Percentiles rank a stretch among this genome's conserved stretches.
These are phyloP conservation scores for Muscicapa comitata DNA, from an alignment of 2,797 vertebrate species.

Conservation along the genomic window DNA sequence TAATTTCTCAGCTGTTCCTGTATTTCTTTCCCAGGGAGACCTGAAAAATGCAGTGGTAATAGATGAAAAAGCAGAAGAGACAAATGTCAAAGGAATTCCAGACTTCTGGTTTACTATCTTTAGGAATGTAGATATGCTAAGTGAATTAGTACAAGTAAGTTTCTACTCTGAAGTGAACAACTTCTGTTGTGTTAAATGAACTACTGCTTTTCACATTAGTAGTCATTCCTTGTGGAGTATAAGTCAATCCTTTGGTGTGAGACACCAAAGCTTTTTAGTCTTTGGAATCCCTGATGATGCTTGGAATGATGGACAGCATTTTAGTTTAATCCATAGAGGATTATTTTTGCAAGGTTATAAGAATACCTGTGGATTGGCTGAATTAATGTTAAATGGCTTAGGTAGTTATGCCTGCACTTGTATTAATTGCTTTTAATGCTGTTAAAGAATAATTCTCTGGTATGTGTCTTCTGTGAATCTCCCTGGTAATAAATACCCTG, in stretches of 20 bases:
- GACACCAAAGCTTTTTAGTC: background rate
- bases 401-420: background rate
- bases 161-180: background rate
- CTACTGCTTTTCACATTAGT: background rate
- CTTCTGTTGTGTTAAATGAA: background rate
- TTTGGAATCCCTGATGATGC: background rate
- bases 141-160: conserved; percentile 89
- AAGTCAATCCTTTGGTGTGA: background rate
- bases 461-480: background rate
- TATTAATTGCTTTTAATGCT: background rate
- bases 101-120: conserved; percentile 99
- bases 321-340: background rate
- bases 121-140: conserved; percentile 94
- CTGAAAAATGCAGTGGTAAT: conserved; percentile 88
- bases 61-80: conserved; percentile 85
- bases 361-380: background rate
- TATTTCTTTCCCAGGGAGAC: conserved; percentile 79
- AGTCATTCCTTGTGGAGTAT: background rate
- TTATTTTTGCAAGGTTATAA: background rate
- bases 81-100: conserved; percentile 89
- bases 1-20: background rate
- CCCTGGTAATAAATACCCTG: background rate
- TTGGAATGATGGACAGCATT: background rate
- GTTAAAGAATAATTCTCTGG: background rate
- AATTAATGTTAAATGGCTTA: background rate